Conservation (phyloP, 2,113 vertebrate species). For the Todiramphus saurophagus region DNA sequence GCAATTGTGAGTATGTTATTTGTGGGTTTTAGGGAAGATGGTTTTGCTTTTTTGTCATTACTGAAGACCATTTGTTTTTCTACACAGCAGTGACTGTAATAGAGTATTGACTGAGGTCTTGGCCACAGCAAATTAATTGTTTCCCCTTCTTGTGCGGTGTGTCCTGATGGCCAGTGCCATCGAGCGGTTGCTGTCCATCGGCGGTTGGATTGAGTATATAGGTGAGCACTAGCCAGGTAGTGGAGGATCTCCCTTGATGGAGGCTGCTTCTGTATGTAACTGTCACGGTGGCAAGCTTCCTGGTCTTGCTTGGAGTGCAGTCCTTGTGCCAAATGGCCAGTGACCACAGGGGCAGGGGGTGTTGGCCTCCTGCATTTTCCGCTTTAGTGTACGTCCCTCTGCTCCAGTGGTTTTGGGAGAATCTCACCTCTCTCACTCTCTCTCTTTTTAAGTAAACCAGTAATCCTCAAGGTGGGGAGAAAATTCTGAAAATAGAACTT, state of each 20-base stretch:
- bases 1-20: neutral
- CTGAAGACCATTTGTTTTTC: neutral
- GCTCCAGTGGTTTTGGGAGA: neutral
- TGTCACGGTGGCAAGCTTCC: neutral
- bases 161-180: neutral
- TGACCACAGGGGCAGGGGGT: neutral
- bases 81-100: neutral
- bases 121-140: conserved; percentile 14
- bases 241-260: neutral
- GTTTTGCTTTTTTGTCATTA: neutral
- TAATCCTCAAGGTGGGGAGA: neutral
- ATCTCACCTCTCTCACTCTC: neutral
- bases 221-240: neutral
- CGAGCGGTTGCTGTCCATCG: neutral
- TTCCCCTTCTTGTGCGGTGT: neutral
- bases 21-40: neutral
- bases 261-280: neutral
- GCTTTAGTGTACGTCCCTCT: neutral
- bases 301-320: neutral
- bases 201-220: neutral
- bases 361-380: neutral
- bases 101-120: neutral
- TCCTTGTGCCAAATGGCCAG: neutral
- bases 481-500: neutral
- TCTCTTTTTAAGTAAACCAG: neutral